Conservation (phyloP, 2,888 invertebrate species). For the Drosophila robusta region DNA sequence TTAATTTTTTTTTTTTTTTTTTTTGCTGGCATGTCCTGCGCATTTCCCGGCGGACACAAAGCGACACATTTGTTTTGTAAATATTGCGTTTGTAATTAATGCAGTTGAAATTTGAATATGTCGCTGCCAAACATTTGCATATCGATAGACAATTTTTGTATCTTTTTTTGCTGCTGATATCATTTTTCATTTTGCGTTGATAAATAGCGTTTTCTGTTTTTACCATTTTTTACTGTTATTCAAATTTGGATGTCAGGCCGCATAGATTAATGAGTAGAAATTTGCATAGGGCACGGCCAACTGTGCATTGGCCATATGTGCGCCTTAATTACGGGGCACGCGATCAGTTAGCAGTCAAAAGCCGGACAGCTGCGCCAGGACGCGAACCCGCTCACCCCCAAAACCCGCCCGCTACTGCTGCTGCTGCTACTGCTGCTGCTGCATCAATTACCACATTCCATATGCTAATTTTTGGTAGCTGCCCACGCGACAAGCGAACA, state of each 20-base stretch:
- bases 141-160: conserved; percentile 7
- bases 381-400: not conserved
- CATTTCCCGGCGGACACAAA: conserved; percentile 57
- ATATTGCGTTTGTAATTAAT: conserved; percentile 85
- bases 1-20: conserved; percentile 16
- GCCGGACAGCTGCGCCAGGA: conserved; percentile 24
- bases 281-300: conserved; percentile 62
- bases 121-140: conserved; percentile 44
- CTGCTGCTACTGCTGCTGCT: not conserved
- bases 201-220: conserved; percentile 51
- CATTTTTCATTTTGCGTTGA: conserved; percentile 72
- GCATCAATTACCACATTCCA: conserved; percentile 23
- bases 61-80: conserved; percentile 85
- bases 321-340: conserved; percentile 65
- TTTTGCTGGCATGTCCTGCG: conserved; percentile 13
- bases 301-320: conserved; percentile 62
- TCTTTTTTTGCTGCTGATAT: conserved; percentile 15
- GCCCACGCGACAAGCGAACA: conserved; percentile 65
- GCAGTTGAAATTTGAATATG: conserved; percentile 58
- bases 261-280: conserved; percentile 62
- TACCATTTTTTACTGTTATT: conserved; percentile 34
- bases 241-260: conserved; percentile 19
- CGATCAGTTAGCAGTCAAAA: conserved; percentile 33
- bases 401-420: not conserved
- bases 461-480: conserved; percentile 67